Evolutionary conservation across 2,113 vertebrate genomes (phyloP), one percentile per base, ranked within the genome.

Genomic region (Phalacrocorax brasilianus): DNA sequence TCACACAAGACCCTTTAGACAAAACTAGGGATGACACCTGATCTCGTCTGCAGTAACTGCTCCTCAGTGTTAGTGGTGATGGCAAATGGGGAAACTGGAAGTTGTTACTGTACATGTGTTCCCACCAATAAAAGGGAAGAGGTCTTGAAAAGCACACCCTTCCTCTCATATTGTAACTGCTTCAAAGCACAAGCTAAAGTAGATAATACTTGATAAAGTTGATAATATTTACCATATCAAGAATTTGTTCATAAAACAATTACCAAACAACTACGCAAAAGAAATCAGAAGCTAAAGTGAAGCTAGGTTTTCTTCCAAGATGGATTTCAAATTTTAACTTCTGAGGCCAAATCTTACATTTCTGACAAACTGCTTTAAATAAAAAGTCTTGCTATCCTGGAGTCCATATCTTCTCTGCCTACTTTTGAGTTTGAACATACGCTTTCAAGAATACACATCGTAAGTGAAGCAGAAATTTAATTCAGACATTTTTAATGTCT

Each of bases 71-170:
- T 55, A 0, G 0, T 32, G 56, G 42, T 4, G 45, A 62, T 11
- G 26, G 59, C 62, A 73, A 92, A 58, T 2, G 38, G 59, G 53
- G 77, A 62, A 74, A 9, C 22, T 62, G 28, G 40, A 84, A 70
- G 74, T 26, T 89, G 52, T 42, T 58, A 32, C 32, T 44, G 27
- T 13, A n/a, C 4, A 3, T 1, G 14, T 3, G 3, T 1, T 3
- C 30, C 24, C 35, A 58, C 4, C 49, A 55, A 49, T 14, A 40
- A 52, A 79, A 75, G 44, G 30, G 38, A 70, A 61, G 21, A 76
- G 9, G 13, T 11, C 55, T 19, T 38, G 12, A 55, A 88, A 79
- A 83, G 30, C 28, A 67, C 35, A 73, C 11, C 9, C 14, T 58
- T 65, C 67, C 63, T 82, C 59, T 80, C 40, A 35, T 14, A 42